Conservation (phyloP, 2,113 vertebrate genomes). For the Daubentonia madagascariensis region DNA sequence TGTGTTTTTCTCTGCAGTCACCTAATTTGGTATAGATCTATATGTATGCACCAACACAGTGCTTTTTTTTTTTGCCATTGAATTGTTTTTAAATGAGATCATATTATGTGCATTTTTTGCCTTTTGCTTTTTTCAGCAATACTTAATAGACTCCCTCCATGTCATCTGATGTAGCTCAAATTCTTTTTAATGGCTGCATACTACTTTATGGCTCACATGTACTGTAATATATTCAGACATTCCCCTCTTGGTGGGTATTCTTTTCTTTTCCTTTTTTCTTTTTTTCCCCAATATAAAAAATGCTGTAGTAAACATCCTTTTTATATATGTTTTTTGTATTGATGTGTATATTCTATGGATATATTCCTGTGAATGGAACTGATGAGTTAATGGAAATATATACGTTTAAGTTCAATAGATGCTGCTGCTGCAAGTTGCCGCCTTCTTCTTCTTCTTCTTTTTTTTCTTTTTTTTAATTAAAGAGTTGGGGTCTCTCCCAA, state of each 20-base stretch:
- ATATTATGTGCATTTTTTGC: neutral
- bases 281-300: neutral
- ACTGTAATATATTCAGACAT: neutral
- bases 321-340: neutral
- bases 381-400: neutral
- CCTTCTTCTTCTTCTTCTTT: too few species aligned
- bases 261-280: neutral
- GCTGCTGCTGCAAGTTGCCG: neutral
- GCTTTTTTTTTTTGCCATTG: neutral
- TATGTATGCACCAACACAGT: neutral
- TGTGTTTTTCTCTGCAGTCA: neutral
- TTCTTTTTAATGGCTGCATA: neutral
- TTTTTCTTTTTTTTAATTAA: neutral
- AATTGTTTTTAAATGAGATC: neutral
- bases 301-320: neutral
- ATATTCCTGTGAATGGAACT: neutral
- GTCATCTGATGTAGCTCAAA: neutral
- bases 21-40: neutral
- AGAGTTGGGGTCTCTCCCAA: neutral
- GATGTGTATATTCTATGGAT: neutral
- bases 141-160: neutral
- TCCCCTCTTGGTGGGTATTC: neutral
- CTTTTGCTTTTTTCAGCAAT: neutral
- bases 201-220: neutral
- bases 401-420: neutral